phyloP scores from a whole-genome alignment of 1,140 invertebrate genomes.

The Lanistes nyassanus region DNA sequence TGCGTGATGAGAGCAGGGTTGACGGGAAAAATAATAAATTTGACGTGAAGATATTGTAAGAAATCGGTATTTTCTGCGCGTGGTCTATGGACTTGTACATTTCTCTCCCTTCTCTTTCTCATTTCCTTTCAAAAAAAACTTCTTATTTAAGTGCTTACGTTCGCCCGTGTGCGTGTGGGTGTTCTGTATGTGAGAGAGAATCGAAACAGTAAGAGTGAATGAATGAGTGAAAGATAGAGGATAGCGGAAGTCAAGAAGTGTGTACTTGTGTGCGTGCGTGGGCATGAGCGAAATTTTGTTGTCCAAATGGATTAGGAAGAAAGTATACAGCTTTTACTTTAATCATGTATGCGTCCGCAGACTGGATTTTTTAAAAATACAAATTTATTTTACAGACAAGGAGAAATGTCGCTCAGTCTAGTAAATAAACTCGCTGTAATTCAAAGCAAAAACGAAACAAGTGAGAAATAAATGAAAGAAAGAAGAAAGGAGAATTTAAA shows the following conservation, averaged over 20 bases:
- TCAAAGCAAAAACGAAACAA: neutral
- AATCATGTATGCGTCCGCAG: neutral
- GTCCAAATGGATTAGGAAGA: neutral
- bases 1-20: neutral
- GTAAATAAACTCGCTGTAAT: neutral
- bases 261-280: neutral
- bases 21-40: neutral
- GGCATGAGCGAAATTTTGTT: neutral
- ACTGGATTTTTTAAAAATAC: neutral
- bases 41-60: neutral
- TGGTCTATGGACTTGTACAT: conserved; percentile 6
- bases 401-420: no score
- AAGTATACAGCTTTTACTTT: neutral
- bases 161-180: neutral
- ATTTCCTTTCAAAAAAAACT: no score
- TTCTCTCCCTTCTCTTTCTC: no score
- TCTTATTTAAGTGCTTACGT: neutral
- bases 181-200: neutral
- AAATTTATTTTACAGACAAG: no score
- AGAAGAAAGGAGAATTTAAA: neutral
- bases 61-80: conserved; percentile 1
- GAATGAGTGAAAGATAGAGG: no score
- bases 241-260: neutral
- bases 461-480: conserved; percentile 4
- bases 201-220: no score